These are phyloP conservation scores for Notoglanidium macrostoma DNA, from an alignment of 2,797 vertebrate genomes.

Conservation along the genomic window DNA sequence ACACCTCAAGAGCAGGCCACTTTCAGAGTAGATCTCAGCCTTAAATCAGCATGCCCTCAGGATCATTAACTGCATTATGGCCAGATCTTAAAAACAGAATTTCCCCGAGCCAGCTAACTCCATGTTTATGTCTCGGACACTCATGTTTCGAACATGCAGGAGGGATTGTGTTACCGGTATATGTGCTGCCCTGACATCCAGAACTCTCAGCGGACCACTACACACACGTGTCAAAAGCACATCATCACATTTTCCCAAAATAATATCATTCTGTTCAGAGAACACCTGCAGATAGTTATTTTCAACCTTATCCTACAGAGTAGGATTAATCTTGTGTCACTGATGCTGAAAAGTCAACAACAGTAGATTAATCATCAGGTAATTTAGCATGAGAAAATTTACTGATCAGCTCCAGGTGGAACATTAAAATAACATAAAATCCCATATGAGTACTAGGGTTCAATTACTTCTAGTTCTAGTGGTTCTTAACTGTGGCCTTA, in stretches of 20 bases:
- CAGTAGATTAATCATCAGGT: conserved; percentile 14
- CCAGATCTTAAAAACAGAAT: conserved; percentile 39
- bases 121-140: conserved; percentile 42
- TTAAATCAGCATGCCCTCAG: conserved; percentile 48
- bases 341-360: conserved; percentile 13
- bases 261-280: conserved; percentile 3
- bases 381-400: not conserved
- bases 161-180: conserved; percentile 52
- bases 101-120: conserved; percentile 35
- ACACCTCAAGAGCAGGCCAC: conserved; percentile 45
- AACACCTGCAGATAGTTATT: conserved; percentile 39
- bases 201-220: conserved; percentile 35
- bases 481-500: not conserved
- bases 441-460: not conserved
- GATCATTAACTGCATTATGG: conserved; percentile 29
- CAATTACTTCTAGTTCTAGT: not conserved
- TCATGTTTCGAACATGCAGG: conserved; percentile 23
- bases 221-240: conserved; percentile 20
- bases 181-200: conserved; percentile 39
- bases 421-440: not conserved
- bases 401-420: not conserved
- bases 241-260: conserved; percentile 17
- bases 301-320: conserved; percentile 39
- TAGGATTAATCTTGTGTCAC: not conserved
- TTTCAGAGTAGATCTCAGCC: conserved; percentile 42